Base-by-base conservation (phyloP, 2,113 vertebrate genomes). In the Pelobates fuscus region DNA sequence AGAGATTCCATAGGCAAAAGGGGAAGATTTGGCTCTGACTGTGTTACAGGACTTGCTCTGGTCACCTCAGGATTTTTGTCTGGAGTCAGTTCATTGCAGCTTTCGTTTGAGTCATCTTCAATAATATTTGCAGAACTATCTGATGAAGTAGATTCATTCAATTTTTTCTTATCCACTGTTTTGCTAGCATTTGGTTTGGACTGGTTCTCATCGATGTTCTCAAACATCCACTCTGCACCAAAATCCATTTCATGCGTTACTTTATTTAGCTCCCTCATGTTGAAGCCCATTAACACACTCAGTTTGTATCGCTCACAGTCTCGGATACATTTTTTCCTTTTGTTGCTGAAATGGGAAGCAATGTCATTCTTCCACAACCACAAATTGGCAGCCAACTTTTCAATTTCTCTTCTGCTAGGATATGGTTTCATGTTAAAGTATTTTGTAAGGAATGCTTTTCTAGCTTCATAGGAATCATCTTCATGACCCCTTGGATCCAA, bases 301-400 rank as follows among this genome's bases (percentile, higher is more conserved):
- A 92, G 82, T 20, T 89, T 92, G 70, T 91, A 93, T 20, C 85
- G 90, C 76, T 97, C 94, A 67, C 97, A 99, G 60, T 96, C 95
- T 70, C 91, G 82, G 8, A 93, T 84, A 18, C 96, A 99, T 62
- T 93, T 95, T 84, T 95, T 94, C 81, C 95, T 90, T 49, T 93
- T 94, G 83, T 93, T 95, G 69, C 92, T 93, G 4, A 99, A 99
- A 80, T 99, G 97, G 81, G 93, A 94, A 0, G 94, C 91, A 11
- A 99, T 94, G 81, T 99, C 96, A 0, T 95, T 97, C 81, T 98
- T 98, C 97, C 97, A 98, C 14, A 99, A 85, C 96, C 96, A 98
- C 27, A 99, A 85, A 46, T 92, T 95, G 77, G 95, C 92, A 0
- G 97, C 96, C 67, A 99, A 86, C 83, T 96, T 98, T 76, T 98